Conservation (phyloP, 2,113 vertebrate species). For the Hippocampus mohnikei region DNA sequence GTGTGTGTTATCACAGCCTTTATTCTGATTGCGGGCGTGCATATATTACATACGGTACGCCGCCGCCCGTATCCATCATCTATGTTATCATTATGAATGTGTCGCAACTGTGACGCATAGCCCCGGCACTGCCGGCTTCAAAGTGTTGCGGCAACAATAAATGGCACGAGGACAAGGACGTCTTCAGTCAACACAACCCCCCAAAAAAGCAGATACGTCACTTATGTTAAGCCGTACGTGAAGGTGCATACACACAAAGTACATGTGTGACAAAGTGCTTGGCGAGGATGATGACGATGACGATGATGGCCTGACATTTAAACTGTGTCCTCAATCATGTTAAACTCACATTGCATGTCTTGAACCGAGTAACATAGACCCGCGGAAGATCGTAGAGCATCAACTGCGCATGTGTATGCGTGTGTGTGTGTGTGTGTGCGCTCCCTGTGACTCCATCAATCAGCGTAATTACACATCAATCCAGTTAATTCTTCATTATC, state of each 20-base stretch:
- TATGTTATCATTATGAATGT: too few relatives aligned
- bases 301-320: slow-evolving; percentile 37
- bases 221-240: slow-evolving; percentile 1
- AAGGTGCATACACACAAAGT: not conserved
- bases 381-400: slow-evolving; percentile 26
- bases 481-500: slow-evolving; percentile 72
- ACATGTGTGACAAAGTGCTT: not conserved
- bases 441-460: slow-evolving; percentile 66
- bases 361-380: slow-evolving; percentile 33
- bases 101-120: not conserved
- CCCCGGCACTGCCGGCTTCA: not conserved
- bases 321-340: slow-evolving; percentile 47
- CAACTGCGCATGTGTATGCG: slow-evolving; percentile 5
- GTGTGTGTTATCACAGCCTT: too few relatives aligned
- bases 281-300: not conserved
- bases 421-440: slow-evolving; percentile 4
- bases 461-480: slow-evolving; percentile 75
- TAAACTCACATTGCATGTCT: slow-evolving; percentile 35
- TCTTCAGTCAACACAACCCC: not conserved
- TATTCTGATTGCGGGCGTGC: too few relatives aligned
- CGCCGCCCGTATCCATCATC: too few relatives aligned
- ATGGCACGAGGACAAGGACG: not conserved
- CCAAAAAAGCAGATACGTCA: slow-evolving; percentile 3
- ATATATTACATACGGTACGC: too few relatives aligned
- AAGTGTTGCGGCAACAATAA: not conserved